Percentiles rank a stretch among this genome's conserved stretches.
phyloP scores from a whole-genome alignment of 2,113 vertebrate genomes.

The Zosterops lateralis region DNA sequence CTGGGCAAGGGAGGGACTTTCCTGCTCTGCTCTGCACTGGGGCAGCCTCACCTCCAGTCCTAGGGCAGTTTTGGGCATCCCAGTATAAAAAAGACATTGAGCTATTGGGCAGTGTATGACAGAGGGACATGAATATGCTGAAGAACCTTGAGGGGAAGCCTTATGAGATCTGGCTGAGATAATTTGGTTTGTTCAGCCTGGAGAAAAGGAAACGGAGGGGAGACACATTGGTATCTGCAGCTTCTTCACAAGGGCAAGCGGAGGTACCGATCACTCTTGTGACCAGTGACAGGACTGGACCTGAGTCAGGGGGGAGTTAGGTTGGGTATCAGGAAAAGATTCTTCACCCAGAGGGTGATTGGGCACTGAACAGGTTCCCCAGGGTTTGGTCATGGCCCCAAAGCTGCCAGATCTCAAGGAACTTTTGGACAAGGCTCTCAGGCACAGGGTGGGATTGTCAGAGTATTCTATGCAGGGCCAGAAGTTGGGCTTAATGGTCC shows the following conservation, averaged over 20 bases:
- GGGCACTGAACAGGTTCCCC: not conserved
- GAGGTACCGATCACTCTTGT: not conserved
- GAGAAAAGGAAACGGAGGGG: not conserved
- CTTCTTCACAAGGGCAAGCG: not conserved
- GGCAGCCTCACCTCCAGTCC: not conserved
- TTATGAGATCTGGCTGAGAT: not conserved
- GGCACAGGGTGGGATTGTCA: not conserved
- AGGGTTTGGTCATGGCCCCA: not conserved
- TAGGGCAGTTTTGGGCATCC: not conserved
- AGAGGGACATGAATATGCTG: not conserved
- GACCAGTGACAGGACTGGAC: not conserved
- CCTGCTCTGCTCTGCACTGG: not conserved
- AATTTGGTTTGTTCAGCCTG: not conserved
- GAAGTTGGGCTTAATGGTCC: not conserved
- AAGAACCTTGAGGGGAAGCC: not conserved
- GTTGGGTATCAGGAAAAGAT: not conserved
- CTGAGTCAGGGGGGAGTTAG: not conserved
- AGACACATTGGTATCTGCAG: not conserved
- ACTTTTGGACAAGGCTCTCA: not conserved
- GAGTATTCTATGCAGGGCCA: not conserved
- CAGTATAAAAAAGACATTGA: not conserved
- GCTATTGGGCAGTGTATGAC: not conserved
- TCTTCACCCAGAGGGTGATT: not conserved
- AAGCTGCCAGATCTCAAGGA: not conserved
- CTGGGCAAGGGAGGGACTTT: not conserved